These are phyloP conservation scores for Eueremaeus valkanovi DNA, from an alignment of 2,888 invertebrate species.

Conservation along the genomic window DNA sequence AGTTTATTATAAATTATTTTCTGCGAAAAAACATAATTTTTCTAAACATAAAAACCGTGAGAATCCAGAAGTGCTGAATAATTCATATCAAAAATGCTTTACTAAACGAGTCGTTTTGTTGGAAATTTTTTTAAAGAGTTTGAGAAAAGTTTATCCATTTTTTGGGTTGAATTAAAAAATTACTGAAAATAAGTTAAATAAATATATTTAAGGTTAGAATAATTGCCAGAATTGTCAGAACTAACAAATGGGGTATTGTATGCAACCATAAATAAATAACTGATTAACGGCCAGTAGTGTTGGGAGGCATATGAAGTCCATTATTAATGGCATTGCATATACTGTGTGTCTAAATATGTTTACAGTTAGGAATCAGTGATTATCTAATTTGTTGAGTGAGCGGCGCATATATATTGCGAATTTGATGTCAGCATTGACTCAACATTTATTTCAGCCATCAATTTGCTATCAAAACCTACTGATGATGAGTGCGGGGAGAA, in stretches of 20 bases:
- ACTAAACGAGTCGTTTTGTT: too few relatives aligned
- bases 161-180: too few relatives aligned
- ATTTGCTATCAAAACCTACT: slow-evolving; percentile 1
- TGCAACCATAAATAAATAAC: background rate
- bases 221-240: background rate
- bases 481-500: background rate
- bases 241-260: background rate
- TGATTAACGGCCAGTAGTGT: background rate
- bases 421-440: background rate
- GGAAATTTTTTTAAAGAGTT: too few relatives aligned
- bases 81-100: too few relatives aligned
- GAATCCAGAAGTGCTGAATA: background rate
- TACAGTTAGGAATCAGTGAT: slow-evolving; percentile 2
- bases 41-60: background rate
- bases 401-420: background rate
- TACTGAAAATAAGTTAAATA: too few relatives aligned
- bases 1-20: background rate
- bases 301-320: background rate
- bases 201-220: too few relatives aligned
- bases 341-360: background rate
- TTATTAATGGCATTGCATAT: background rate
- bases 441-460: background rate
- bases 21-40: too few relatives aligned
- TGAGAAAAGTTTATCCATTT: too few relatives aligned
- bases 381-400: background rate